These are phyloP conservation scores for Julus scanicus DNA, from an alignment of 2,888 invertebrate species.

Conservation along the genomic window DNA sequence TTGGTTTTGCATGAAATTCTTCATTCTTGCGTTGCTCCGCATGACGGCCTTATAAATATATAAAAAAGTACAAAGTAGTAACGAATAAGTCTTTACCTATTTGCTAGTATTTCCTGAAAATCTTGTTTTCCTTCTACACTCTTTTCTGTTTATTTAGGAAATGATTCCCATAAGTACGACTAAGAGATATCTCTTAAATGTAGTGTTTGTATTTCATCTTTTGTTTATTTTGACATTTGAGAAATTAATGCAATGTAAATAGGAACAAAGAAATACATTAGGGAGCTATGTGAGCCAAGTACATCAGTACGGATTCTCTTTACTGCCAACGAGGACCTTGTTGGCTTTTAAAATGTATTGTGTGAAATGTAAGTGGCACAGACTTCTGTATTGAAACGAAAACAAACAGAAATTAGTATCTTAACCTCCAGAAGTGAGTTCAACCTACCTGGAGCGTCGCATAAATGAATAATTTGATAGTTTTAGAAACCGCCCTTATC, in stretches of 20 bases:
- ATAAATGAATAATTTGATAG: not conserved
- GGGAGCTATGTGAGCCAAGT: not conserved
- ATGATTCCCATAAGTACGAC: not conserved
- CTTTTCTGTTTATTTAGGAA: not conserved
- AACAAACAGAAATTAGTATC: not conserved
- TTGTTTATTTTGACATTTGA: not conserved
- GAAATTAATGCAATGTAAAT: not conserved
- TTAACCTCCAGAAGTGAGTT: not conserved
- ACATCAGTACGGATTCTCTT: too few species aligned
- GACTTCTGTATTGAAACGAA: not conserved
- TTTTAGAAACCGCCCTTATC: not conserved
- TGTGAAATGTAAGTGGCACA: conserved; percentile 3
- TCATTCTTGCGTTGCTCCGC: not conserved
- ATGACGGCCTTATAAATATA: not conserved
- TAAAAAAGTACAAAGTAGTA: not conserved
- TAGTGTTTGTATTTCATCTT: not conserved
- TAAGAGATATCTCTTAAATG: not conserved
- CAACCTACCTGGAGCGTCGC: not conserved
- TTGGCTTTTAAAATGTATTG: not conserved
- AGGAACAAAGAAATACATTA: not conserved
- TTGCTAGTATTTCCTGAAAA: not conserved
- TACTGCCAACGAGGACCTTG: not conserved
- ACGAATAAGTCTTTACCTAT: not conserved
- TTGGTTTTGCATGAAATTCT: not conserved
- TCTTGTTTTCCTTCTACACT: not conserved